Evolutionary conservation across 2,113 vertebrate genomes (phyloP).

Genomic region (Sceloporus tristichus): DNA sequence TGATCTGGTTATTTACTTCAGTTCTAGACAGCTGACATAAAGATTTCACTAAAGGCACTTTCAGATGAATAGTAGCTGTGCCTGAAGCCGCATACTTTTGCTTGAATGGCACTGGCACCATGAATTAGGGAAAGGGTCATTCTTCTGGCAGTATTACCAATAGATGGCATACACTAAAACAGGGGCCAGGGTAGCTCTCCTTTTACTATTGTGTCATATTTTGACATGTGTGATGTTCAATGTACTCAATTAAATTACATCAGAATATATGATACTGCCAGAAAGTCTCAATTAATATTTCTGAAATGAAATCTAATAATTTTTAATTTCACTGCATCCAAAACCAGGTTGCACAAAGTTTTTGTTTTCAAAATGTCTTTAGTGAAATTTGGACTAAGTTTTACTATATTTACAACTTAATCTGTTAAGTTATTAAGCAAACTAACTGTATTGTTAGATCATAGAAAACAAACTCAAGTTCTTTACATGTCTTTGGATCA

Average conservation of each 20-base stretch:
- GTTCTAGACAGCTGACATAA: conserved; percentile 19
- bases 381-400: no score
- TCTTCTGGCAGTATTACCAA: not conserved
- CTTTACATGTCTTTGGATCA: no score
- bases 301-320: no score
- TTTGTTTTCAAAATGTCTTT: no score
- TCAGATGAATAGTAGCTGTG: not conserved
- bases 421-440: no score
- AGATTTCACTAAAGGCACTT: conserved; percentile 32
- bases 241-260: not conserved
- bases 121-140: not conserved
- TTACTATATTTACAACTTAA: no score
- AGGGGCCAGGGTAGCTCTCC: not conserved
- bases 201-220: not conserved
- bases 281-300: no score
- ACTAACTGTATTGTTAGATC: no score
- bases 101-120: not conserved
- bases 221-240: not conserved
- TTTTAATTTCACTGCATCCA: no score
- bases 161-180: not conserved
- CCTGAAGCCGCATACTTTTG: not conserved
- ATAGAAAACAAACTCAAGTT: no score
- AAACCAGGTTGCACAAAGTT: no score
- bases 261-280: not conserved
- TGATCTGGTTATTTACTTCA: conserved; percentile 46